Evolutionary conservation across 2,888 invertebrate genomes (phyloP).

Genomic region (Andrena camellia): DNA sequence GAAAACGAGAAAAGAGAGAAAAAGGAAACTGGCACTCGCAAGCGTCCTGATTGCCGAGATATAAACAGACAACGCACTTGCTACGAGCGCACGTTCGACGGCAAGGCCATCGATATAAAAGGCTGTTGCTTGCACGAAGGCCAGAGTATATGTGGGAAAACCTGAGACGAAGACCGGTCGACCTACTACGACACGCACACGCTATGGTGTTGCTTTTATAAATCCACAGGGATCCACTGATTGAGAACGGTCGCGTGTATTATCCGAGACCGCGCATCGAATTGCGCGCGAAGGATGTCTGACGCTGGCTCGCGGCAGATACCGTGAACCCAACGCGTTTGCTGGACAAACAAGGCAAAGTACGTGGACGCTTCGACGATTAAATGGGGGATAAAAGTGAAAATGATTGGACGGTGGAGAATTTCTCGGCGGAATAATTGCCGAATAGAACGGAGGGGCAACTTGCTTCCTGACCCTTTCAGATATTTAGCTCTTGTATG

Average conservation of each 20-base stretch:
- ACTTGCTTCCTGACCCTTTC: no score
- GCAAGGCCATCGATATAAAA: constrained; percentile 60
- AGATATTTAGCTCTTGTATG: no score
- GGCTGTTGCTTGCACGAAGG: constrained; percentile 51
- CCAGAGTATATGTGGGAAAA: constrained; percentile 53
- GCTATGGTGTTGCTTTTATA: constrained; percentile 11
- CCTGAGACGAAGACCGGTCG: constrained; percentile 48
- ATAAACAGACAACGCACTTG: constrained; percentile 58
- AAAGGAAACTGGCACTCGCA: constrained; percentile 38
- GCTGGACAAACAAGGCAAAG: constrained; percentile 30
- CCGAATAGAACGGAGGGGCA: background rate
- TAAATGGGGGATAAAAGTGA: constrained; percentile 12
- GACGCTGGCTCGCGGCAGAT: constrained; percentile 3
- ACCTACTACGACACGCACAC: constrained; percentile 40
- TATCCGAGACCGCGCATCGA: constrained; percentile 34
- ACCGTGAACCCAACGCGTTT: background rate
- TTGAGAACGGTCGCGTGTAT: constrained; percentile 36
- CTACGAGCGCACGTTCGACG: constrained; percentile 36
- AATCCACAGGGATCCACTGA: constrained; percentile 24
- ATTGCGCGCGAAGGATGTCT: constrained; percentile 27
- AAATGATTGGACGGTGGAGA: background rate
- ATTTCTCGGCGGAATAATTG: background rate
- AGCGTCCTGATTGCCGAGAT: constrained; percentile 27
- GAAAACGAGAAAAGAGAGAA: background rate
- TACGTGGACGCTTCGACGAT: background rate